phyloP scores from a whole-genome alignment of 2,797 vertebrate genomes.

The Champsocephalus esox region DNA sequence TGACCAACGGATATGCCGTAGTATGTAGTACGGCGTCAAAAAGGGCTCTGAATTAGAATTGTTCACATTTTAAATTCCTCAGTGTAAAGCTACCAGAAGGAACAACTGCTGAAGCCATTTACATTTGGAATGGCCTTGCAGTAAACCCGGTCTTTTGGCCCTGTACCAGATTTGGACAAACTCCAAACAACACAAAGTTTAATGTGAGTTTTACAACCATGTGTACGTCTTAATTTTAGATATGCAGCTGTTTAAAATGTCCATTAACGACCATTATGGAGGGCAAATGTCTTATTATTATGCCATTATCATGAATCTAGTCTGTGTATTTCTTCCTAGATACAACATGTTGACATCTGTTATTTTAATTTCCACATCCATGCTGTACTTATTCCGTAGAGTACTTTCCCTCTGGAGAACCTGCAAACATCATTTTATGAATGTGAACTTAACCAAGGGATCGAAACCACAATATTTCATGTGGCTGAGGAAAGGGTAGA shows the following conservation, averaged over 20 bases:
- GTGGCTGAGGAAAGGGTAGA: conserved; percentile 66
- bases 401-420: conserved; percentile 47
- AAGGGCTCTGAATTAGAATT: conserved; percentile 11
- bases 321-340: conserved; percentile 47
- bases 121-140: conserved; percentile 28
- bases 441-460: conserved; percentile 66
- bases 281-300: conserved; percentile 57
- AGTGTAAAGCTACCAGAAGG: conserved; percentile 37
- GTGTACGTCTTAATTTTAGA: conserved; percentile 69
- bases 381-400: conserved; percentile 51
- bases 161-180: conserved; percentile 55
- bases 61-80: conserved; percentile 40
- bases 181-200: conserved; percentile 50
- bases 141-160: conserved; percentile 52
- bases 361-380: conserved; percentile 72
- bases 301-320: conserved; percentile 54
- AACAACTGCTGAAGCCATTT: conserved; percentile 65
- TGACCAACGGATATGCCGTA: neutral
- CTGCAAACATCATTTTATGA: conserved; percentile 72
- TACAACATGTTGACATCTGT: conserved; percentile 75
- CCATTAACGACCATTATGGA: conserved; percentile 64
- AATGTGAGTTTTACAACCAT: conserved; percentile 61
- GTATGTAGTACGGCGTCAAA: neutral
- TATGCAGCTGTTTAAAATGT: conserved; percentile 63
- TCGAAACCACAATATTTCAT: conserved; percentile 71